A percentile compares a stretch with the other conserved stretches of the same genome.
Evolutionary conservation across 2,113 vertebrate genomes (phyloP).

Genomic region (Cavia porcellus): DNA sequence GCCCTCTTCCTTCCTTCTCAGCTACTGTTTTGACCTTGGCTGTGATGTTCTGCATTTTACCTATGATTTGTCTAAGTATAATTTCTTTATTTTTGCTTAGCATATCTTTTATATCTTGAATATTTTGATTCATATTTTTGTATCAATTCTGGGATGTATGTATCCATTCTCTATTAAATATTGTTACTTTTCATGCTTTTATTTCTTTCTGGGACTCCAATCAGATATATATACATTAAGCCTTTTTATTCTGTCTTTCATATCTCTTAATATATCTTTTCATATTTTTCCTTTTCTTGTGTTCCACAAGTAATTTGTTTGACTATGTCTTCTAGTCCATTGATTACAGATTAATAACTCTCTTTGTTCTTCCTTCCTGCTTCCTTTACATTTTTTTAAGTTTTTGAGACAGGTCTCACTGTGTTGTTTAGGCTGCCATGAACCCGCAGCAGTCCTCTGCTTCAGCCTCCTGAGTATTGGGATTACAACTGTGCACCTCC

Average conservation of each 20-base stretch:
- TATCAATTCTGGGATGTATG: conserved; percentile 6
- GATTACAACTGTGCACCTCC: background rate
- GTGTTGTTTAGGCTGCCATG: background rate
- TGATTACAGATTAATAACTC: background rate
- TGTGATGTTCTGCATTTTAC: conserved; percentile 29
- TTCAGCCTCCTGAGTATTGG: background rate
- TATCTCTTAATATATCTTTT: conserved; percentile 24
- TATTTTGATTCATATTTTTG: conserved; percentile 34
- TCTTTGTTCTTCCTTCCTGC: background rate
- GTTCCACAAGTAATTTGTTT: conserved; percentile 37
- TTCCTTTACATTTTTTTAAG: background rate
- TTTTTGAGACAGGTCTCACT: background rate
- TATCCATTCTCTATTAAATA: background rate
- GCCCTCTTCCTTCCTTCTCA: background rate
- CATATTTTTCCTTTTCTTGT: background rate
- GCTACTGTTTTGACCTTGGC: background rate
- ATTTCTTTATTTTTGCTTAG: background rate
- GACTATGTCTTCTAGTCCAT: background rate
- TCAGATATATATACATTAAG: background rate
- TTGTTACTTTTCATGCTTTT: conserved; percentile 38
- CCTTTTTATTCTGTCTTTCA: background rate
- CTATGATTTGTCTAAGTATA: background rate
- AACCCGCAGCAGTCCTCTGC: background rate
- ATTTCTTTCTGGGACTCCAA: background rate
- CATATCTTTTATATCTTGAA: conserved; percentile 8